Base-by-base conservation (phyloP, 35 echinoderm and acorn worm species). In the Stichopus chloronotus region DNA sequence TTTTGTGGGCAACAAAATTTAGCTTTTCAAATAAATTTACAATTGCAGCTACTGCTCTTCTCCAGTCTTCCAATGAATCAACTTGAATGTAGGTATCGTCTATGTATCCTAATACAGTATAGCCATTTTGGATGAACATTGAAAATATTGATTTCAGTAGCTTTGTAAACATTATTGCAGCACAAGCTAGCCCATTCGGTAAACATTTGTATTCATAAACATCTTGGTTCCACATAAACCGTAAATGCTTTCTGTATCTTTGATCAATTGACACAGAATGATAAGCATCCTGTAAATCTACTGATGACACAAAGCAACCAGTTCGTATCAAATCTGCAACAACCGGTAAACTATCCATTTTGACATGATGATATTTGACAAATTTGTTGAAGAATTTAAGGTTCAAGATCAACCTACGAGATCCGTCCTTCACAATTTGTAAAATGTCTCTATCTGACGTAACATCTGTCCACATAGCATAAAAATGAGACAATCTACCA, bases 401-500 rank as follows among this genome's bases (percentile, higher is more conserved):
- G 72, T 76, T 76, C 72, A 76, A 24, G 4, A 13, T 8, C 24
- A 76, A 20, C 24, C 72, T 76, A 20, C 12, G 72, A 12, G 72
- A 11, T 76, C 72, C 72, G 24, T 17, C 14, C 14, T 76, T 76
- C 72, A 76, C 7, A 8, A 4, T 76, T 76, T 76, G 72, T 8
- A 76, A 76, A 76, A 76, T 76, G 7, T 76, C 72, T 76, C 25
- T 76, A 76, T 76, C 4, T 17, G 14, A 76, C 7, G 72, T 76
- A 76, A 76, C 0, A 5, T 8, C 14, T 24, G 14, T 76, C 72
- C 72, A 76, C 8, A 17, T 76, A 76, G 4, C 72, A 76, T 76
- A 76, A 76, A 76, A 76, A 76, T 76, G 7, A 11, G 72, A 76
- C 72, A 76, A 3, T 76, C 72, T 76, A 76, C 72, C 72, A 76